Evolutionary conservation across 2,113 vertebrate species (phyloP).

Genomic region (Mola mola): DNA sequence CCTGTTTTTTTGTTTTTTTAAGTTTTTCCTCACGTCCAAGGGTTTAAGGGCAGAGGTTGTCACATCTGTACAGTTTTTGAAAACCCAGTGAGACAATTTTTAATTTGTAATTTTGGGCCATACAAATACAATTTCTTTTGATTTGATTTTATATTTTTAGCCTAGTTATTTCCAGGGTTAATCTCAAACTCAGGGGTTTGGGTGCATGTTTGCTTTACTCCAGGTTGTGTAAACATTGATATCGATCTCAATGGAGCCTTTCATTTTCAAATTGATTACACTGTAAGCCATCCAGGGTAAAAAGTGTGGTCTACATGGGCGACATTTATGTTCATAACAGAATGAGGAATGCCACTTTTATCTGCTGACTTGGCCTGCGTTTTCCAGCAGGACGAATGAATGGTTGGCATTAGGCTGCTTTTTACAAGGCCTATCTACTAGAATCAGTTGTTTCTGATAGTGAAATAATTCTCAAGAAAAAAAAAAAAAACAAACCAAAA

Average conservation of each 20-base stretch:
- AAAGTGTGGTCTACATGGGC: slow-evolving; percentile 47
- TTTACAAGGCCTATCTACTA: slow-evolving; percentile 66
- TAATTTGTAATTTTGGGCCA: too few relatives aligned
- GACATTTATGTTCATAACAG: slow-evolving; percentile 67
- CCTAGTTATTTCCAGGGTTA: background rate
- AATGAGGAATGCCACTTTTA: slow-evolving; percentile 68
- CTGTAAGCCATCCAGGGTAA: slow-evolving; percentile 7
- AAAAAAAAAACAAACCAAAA: slow-evolving; percentile 37
- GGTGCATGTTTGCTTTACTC: slow-evolving; percentile 4
- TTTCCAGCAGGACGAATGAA: slow-evolving; percentile 66
- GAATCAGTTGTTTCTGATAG: slow-evolving; percentile 46
- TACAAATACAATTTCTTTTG: too few relatives aligned
- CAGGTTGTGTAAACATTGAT: slow-evolving; percentile 12
- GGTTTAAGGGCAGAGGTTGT: too few relatives aligned
- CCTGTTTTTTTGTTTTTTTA: too few relatives aligned
- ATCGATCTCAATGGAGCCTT: slow-evolving; percentile 40
- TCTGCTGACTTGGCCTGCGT: slow-evolving; percentile 52
- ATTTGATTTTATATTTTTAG: too few relatives aligned
- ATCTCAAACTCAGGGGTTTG: background rate
- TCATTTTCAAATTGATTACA: slow-evolving; percentile 37
- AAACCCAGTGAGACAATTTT: too few relatives aligned
- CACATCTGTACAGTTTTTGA: too few relatives aligned
- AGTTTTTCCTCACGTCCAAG: too few relatives aligned
- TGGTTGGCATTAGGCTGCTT: slow-evolving; percentile 64
- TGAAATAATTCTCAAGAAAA: slow-evolving; percentile 47